Base-by-base conservation (phyloP, 2,888 invertebrate species). In the Chelonus formosanus region DNA sequence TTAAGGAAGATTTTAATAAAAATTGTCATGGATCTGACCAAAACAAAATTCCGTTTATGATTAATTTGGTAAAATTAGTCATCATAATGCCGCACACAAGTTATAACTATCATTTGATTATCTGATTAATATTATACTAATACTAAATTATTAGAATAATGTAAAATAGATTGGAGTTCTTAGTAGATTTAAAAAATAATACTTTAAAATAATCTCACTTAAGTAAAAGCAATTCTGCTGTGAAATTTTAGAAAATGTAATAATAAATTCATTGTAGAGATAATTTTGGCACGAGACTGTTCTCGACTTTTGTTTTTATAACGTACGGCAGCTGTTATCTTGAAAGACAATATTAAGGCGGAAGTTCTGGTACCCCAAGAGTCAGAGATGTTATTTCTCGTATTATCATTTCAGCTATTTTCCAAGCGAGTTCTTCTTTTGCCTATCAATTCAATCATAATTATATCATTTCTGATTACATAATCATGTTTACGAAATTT, bases 401-500 rank as follows among this genome's bases (percentile, higher is more conserved):
- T 52, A 98, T 92, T 79, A 98, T 98, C 94, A 96, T 96, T 85
- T 96, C 95, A 35, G 98, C 97, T 71, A 97, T 94, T 86, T 96
- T 94, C 93, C 97, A 95, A 4, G 98, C 98, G 88, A 97, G 92
- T 84, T 97, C 97, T 85, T 98, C 97, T 85, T 97, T 93, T 56
- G 92, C 91, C 86, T 87, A 72, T 65, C 60, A 48, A 65, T 43
- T 65, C 31, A 47, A 66, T 50, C 8, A 20, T 44, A 31, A 44
- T 20, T 20, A 20, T 20, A 20, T 20, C 20, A 20, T 20, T 20
- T 20, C 20, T 20, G 20, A 20, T 20, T 20, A 20, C 20, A 20
- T 20, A 20, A 20, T 20, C 20, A 20, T 20, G 20, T 20, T 20
- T 20, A 20, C 1, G 20, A 20, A 20, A 20, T 20, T 20, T 20